Conservation (phyloP, 1,140 invertebrate species). For the Cyclina sinensis region DNA sequence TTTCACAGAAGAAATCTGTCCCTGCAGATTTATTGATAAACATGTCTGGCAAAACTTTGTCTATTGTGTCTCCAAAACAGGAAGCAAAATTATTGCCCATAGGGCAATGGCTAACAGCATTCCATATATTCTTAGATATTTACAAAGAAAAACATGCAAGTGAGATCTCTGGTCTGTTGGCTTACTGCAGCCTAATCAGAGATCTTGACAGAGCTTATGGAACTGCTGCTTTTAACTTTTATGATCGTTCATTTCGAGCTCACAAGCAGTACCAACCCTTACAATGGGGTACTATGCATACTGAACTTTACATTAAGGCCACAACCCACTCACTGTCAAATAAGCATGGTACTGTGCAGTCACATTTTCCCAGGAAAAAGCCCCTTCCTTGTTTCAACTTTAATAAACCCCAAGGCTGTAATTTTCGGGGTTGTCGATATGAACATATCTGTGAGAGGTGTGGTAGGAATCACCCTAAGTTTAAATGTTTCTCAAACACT, state of each 20-base stretch:
- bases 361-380: not conserved
- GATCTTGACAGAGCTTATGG: conserved; percentile 10
- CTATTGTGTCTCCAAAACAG: not conserved
- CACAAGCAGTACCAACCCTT: not conserved
- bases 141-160: not conserved
- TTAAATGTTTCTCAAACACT: not conserved
- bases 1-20: not conserved
- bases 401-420: not conserved
- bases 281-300: not conserved
- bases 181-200: not conserved
- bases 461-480: not conserved
- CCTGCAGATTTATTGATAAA: not conserved
- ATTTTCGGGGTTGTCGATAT: not conserved
- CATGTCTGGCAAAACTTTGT: not conserved
- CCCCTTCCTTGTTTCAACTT: not conserved
- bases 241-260: not conserved
- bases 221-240: not conserved
- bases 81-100: not conserved
- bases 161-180: not conserved
- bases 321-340: not conserved
- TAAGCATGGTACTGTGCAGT: no score
- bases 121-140: not conserved
- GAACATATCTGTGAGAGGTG: not conserved
- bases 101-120: not conserved
- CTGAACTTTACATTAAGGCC: not conserved